Percentiles rank a stretch among this genome's conserved stretches.
phyloP scores from a whole-genome alignment of 92 coral and sea anemone genomes.

The Epizoanthus rinbou region DNA sequence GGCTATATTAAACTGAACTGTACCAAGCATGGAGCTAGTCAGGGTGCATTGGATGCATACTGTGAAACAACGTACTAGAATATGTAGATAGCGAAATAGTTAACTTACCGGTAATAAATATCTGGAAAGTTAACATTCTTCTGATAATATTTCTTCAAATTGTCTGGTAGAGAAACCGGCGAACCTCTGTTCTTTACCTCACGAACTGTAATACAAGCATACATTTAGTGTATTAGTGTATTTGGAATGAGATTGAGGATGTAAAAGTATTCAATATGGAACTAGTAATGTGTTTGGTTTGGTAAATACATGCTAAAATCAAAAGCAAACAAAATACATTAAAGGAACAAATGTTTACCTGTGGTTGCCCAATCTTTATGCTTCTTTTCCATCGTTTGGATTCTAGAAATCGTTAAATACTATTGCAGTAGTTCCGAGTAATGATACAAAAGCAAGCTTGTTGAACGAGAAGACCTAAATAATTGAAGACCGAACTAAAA shows the following conservation, averaged over 20 bases:
- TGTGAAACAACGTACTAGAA: too few relatives aligned
- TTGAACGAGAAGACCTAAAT: too few relatives aligned
- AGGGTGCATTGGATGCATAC: too few relatives aligned
- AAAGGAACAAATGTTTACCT: neutral
- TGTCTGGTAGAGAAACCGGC: conserved; percentile 61
- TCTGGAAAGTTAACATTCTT: conserved; percentile 26
- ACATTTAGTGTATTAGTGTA: neutral
- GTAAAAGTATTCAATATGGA: neutral
- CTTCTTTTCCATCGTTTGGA: neutral
- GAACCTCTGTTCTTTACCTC: conserved; percentile 62
- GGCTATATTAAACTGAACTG: too few relatives aligned
- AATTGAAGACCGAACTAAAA: too few relatives aligned
- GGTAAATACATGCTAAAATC: neutral
- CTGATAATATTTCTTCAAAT: conserved; percentile 68
- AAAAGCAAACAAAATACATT: neutral
- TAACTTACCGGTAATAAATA: conserved; percentile 20
- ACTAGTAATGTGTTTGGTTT: neutral
- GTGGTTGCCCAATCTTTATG: conserved; percentile 35
- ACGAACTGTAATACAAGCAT: conserved; percentile 49
- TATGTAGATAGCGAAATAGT: too few relatives aligned
- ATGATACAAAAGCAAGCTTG: neutral
- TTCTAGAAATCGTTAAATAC: neutral
- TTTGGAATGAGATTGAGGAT: neutral
- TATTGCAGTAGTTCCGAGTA: neutral
- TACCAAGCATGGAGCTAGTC: too few relatives aligned